Percentiles rank a stretch among this genome's conserved stretches.
phyloP scores from a whole-genome alignment of 1,140 invertebrate species.

The Diorhabda carinulata region DNA sequence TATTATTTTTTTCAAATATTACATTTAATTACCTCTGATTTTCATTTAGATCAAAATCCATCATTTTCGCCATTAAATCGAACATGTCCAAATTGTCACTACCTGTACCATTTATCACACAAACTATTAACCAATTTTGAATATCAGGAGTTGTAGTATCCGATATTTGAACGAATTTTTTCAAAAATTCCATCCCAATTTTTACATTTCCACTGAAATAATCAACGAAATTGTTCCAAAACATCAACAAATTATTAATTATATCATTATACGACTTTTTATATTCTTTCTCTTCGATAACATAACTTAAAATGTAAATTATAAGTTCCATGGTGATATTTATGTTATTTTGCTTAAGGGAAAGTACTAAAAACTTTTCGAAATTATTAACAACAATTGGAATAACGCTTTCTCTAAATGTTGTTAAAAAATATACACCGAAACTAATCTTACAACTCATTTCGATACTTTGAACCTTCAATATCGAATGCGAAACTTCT shows the following conservation, averaged over 20 bases:
- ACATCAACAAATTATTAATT: constrained; percentile 9
- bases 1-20: no score
- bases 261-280: constrained; percentile 10
- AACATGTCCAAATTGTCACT: constrained; percentile 1
- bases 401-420: constrained; percentile 25
- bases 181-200: constrained; percentile 3
- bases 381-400: constrained; percentile 25
- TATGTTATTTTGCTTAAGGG: constrained; percentile 12
- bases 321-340: constrained; percentile 15
- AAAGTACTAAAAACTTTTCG: constrained; percentile 24
- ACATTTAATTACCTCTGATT: background rate
- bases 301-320: constrained; percentile 3
- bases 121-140: background rate
- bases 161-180: background rate
- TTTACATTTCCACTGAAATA: constrained; percentile 6
- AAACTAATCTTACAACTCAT: constrained; percentile 12
- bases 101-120: background rate
- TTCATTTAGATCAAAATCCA: background rate
- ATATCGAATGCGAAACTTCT: constrained; percentile 20
- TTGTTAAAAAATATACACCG: constrained; percentile 27
- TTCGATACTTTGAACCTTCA: constrained; percentile 23
- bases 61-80: background rate
- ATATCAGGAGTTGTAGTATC: background rate
- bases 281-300: constrained; percentile 14
- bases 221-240: constrained; percentile 10